Conservation (phyloP, 2,888 invertebrate species). For the Drosophila fungiperda region DNA sequence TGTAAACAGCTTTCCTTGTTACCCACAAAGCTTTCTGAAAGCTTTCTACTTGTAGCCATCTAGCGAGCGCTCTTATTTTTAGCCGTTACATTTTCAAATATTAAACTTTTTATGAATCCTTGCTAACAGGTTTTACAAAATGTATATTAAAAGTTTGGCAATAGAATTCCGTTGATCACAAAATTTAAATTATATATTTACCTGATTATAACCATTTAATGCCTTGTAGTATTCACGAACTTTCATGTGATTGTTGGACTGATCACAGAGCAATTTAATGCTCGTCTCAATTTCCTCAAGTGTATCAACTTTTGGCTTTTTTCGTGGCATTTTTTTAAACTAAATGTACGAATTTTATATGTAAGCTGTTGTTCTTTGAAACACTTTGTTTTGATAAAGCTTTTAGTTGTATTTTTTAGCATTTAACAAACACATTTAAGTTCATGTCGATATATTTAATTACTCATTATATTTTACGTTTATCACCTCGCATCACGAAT, state of each 20-base stretch:
- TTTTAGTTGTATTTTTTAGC: background rate
- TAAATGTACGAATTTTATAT: background rate
- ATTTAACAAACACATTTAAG: background rate
- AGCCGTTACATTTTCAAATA: conserved; percentile 17
- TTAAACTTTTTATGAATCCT: background rate
- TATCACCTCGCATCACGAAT: background rate
- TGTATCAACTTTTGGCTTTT: conserved; percentile 84
- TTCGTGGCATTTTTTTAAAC: conserved; percentile 75
- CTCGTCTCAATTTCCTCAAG: conserved; percentile 85
- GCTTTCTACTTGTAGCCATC: conserved; percentile 16
- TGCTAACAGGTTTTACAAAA: background rate
- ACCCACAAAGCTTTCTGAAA: conserved; percentile 1
- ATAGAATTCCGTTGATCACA: background rate
- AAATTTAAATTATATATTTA: conserved; percentile 79
- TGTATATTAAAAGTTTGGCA: background rate
- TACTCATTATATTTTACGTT: background rate
- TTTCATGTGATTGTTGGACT: conserved; percentile 91
- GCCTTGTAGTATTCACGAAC: conserved; percentile 90
- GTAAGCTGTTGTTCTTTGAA: background rate
- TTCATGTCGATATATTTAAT: background rate
- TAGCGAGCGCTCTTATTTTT: background rate
- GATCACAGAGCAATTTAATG: conserved; percentile 91
- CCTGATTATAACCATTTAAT: conserved; percentile 90
- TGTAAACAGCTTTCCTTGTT: background rate
- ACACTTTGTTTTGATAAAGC: background rate